Evolutionary conservation across 1,140 invertebrate species (phyloP).

Genomic region (Diuraphis noxia): DNA sequence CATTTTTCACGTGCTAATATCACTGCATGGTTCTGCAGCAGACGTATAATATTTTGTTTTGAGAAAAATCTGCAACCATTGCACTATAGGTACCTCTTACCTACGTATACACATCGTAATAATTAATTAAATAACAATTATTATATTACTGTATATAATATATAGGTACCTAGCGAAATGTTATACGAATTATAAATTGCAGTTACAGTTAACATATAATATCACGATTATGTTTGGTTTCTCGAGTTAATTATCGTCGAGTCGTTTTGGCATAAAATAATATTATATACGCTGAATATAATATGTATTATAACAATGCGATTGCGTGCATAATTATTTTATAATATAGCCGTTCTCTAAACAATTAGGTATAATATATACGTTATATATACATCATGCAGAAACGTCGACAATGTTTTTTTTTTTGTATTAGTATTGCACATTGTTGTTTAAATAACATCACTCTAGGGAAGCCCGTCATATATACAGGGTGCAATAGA

Average conservation of each 20-base stretch:
- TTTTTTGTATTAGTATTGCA: neutral
- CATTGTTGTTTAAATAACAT: neutral
- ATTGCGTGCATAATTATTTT: neutral
- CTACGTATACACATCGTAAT: neutral
- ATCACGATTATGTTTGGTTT: neutral
- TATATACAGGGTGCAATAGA: too few species aligned
- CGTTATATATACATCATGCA: too few species aligned
- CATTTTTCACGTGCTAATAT: neutral
- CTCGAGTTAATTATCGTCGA: neutral
- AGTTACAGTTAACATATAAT: neutral
- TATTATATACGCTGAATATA: neutral
- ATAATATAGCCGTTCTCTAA: neutral
- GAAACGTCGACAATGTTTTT: neutral
- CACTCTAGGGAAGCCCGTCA: neutral
- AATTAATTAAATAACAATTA: neutral
- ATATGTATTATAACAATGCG: neutral
- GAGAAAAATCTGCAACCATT: neutral
- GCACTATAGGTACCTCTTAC: too few species aligned
- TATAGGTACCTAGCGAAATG: too few species aligned
- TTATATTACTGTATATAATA: neutral
- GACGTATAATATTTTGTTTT: neutral
- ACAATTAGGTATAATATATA: neutral
- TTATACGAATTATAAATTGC: neutral
- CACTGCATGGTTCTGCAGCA: neutral
- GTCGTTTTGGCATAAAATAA: neutral